Conservation (phyloP, 2,113 vertebrate species). For the Lepidiolamprologus cunningtoni region DNA sequence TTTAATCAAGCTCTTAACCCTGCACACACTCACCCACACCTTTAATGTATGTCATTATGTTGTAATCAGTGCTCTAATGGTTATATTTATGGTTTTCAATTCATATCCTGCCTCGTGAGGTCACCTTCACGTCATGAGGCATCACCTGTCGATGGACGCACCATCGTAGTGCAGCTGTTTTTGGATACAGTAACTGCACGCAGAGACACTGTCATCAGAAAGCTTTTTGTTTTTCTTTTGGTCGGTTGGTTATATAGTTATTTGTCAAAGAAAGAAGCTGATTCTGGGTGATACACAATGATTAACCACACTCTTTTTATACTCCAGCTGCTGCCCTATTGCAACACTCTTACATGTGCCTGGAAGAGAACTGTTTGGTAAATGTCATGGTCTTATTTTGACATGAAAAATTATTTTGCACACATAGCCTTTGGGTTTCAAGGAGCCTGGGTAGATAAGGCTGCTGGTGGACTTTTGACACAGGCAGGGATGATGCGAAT, state of each 20-base stretch:
- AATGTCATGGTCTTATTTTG: constrained; percentile 13
- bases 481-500: neutral
- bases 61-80: constrained; percentile 20
- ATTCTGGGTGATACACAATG: constrained; percentile 23
- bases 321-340: neutral
- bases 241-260: neutral
- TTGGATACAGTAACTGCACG: neutral
- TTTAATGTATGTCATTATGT: neutral
- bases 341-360: constrained; percentile 15
- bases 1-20: constrained; percentile 26
- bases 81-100: constrained; percentile 17
- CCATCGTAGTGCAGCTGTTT: neutral
- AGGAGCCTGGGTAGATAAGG: neutral
- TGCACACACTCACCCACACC: constrained; percentile 10
- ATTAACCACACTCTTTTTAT: constrained; percentile 36
- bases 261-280: constrained; percentile 4
- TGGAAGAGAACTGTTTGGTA: neutral
- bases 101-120: neutral
- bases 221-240: neutral
- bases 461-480: constrained; percentile 26
- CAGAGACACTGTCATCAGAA: neutral
- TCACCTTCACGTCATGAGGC: neutral
- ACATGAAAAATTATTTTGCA: constrained; percentile 26
- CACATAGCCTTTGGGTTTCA: neutral
- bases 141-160: neutral